Evolutionary conservation across 2,888 invertebrate species (phyloP), one percentile per base, ranked within the genome.

Genomic region (Boloria selene): DNA sequence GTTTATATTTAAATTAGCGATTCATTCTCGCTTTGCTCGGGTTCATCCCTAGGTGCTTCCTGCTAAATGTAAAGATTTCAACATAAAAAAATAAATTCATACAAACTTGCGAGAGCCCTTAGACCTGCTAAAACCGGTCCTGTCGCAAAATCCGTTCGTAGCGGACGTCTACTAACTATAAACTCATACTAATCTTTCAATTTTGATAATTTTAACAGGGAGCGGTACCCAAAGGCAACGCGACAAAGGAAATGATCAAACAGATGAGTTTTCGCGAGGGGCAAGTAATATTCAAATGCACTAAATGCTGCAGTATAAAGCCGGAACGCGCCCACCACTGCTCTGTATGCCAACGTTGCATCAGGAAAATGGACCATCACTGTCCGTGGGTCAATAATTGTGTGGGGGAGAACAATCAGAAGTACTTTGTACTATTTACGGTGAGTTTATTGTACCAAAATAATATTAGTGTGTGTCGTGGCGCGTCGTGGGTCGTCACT

Each of bases 361-460:
- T 93, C 67, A 87, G 94, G 1, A 94, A 94, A 75, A 94, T 94
- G 94, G 94, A 94, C 77, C 94, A 94, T 75, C 94, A 94, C 73
- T 94, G 94, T 73, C 99, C 99, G 0, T 99, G 98, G 98, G 97
- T 99, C 10, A 99, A 99, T 85, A 99, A 99, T 86, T 99, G 99
- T 88, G 98, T 99, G 2, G 99, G 99, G 18, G 99, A 99, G 88
- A 98, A 97, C 83, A 99, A 99, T 93, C 99, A 99, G 93, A 99
- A 99, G 90, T 99, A 97, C 91, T 99, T 99, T 93, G 98, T 99
- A 66, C 93, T 99, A 64, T 99, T 99, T 88, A 98, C 98, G 71
- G 98, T 98, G 88, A 94, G 95, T 64, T 54, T 22, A 13, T 47
- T 13, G 18, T 59, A 13, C 4, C 38, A 13, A n/a, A n/a, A n/a